Evolutionary conservation across 2,797 vertebrate genomes (phyloP), one percentile per base, ranked within the genome.

Genomic region (Echiichthys vipera): DNA sequence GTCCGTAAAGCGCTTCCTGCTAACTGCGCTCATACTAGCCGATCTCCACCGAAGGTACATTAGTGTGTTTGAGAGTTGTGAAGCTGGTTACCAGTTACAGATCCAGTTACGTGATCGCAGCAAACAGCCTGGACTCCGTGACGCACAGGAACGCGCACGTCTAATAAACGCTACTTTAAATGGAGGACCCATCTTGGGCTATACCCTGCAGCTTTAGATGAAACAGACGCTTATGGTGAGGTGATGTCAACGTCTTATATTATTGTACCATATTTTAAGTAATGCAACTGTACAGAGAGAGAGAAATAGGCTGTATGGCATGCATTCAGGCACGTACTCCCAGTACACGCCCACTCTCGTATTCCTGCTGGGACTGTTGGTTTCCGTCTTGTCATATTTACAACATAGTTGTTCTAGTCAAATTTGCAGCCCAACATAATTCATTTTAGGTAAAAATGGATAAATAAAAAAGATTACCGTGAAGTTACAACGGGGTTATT

Each of bases 321-420:
- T 83, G 78, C 74, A 32, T 34, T 57, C 9, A 43, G 34, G 55
- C 88, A 91, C 90, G 78, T 90, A 86, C 56, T 67, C n/a, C 5
- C 8, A 24, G 62, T 39, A 71, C 87, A 93, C 89, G 74, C 87
- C 87, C 85, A 83, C 87, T 70, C 1, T 14, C 7, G 51, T n/a
- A n/a, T 40, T 29, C 10, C 57, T 77, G 40, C 36, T 66, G 42
- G 40, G 43, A 15, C 14, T 36, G 24, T n/a, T n/a, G n/a, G n/a
- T 20, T 20, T 17, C 7, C 70, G 11, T 58, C 2, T 18, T 13
- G 7, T 20, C 4, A 71, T 18, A 27, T 58, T 51, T 13, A n/a
- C 47, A 71, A 11, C 40, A 11, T 5, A 5, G 29, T 37, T 55
- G 8, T 51, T 56, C 0, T 77, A 2, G 14, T 61, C 27, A 54